Conservation (phyloP, 2,888 invertebrate species). For the Acleris emargana region DNA sequence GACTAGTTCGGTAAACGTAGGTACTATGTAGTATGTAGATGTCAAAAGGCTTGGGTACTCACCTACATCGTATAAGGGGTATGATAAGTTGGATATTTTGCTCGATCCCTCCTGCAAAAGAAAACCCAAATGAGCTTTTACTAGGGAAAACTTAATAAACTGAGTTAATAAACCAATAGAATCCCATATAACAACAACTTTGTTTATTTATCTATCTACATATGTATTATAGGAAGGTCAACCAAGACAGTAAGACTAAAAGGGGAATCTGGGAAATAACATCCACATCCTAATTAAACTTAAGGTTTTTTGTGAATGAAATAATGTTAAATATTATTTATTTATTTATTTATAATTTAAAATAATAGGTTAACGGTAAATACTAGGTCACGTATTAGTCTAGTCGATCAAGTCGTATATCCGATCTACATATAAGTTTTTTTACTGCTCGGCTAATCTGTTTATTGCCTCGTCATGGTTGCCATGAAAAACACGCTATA, state of each 20-base stretch:
- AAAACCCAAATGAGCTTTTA: constrained; percentile 20
- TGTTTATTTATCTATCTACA: no score
- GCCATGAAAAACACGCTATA: neutral
- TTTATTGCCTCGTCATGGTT: neutral
- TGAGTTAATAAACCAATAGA: no score
- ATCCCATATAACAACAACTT: no score
- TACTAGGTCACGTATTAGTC: no score
- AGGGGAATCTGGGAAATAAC: neutral
- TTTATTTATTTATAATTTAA: no score
- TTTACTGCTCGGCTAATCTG: neutral
- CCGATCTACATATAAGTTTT: neutral
- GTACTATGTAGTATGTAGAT: no score
- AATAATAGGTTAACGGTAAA: no score
- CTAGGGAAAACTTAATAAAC: neutral
- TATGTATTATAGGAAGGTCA: no score
- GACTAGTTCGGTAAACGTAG: no score
- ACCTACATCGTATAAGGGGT: constrained; percentile 57
- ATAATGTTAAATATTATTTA: no score
- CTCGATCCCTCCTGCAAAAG: constrained; percentile 44
- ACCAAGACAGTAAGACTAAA: neutral
- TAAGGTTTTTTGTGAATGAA: neutral
- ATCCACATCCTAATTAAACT: neutral
- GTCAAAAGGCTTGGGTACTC: constrained; percentile 38
- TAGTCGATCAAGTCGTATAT: no score
- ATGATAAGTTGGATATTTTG: constrained; percentile 26